These are phyloP conservation scores for Eulemur macaco DNA, from an alignment of 2,113 vertebrate genomes.

Conservation along the genomic window DNA sequence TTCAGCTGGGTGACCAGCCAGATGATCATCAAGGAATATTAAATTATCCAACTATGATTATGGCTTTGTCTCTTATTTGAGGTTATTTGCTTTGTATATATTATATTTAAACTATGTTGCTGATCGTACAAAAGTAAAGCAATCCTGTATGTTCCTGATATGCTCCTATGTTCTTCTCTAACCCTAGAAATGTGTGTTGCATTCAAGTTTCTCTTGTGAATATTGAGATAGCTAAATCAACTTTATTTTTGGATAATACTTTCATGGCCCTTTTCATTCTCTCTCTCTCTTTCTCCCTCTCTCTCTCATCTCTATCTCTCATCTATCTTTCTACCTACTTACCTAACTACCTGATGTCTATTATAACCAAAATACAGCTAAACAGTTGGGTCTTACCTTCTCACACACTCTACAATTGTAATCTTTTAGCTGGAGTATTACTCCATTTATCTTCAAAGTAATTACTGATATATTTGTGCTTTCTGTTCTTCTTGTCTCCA, in stretches of 20 bases:
- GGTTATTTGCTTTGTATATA: background rate
- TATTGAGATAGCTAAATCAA: background rate
- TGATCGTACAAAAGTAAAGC: background rate
- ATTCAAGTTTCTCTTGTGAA: background rate
- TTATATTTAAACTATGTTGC: background rate
- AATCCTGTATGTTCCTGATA: background rate
- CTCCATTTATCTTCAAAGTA: background rate
- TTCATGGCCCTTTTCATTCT: background rate
- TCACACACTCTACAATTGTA: background rate
- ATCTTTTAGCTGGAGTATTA: background rate
- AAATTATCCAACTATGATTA: background rate
- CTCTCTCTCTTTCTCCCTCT: background rate
- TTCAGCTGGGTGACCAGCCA: background rate
- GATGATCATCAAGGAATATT: background rate
- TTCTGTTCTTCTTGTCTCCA: background rate
- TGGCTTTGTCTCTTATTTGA: background rate
- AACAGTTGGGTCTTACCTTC: background rate
- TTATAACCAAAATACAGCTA: background rate
- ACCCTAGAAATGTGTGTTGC: background rate
- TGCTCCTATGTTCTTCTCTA: background rate
- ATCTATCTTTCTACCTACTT: background rate
- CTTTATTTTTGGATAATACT: background rate
- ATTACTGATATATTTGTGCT: background rate
- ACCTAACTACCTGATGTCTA: background rate
- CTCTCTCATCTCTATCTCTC: background rate